Evolutionary conservation across 2,797 vertebrate genomes (phyloP).

Genomic region (Cynodonichthys magdalenae): DNA sequence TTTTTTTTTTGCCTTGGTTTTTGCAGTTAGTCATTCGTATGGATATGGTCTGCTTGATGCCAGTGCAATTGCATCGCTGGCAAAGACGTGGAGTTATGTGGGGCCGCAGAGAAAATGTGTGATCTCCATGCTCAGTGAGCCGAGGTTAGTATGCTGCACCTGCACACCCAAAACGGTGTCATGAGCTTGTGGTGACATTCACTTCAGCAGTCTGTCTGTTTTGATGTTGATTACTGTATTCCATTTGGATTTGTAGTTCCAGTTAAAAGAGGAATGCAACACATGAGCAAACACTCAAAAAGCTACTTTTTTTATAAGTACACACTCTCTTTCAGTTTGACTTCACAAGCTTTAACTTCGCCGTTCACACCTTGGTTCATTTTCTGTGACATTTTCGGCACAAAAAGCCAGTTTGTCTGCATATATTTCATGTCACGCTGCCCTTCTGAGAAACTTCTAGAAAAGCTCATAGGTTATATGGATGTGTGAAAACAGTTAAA

Average conservation of each 20-base stretch:
- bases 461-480: background rate
- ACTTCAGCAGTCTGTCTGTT: background rate
- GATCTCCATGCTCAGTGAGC: conserved; percentile 87
- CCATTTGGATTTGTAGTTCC: background rate
- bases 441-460: background rate
- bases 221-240: background rate
- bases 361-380: background rate
- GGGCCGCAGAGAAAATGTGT: conserved; percentile 91
- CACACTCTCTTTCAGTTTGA: background rate
- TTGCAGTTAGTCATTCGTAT: conserved; percentile 95
- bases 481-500: background rate
- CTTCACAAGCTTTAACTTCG: background rate
- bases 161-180: background rate
- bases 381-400: background rate
- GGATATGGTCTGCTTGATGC: conserved; percentile 96
- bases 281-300: background rate
- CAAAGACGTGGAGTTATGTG: conserved; percentile 91
- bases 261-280: background rate
- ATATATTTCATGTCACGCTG: background rate
- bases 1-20: conserved; percentile 24
- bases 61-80: conserved; percentile 88
- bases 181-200: background rate
- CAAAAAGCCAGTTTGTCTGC: background rate
- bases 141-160: conserved; percentile 82
- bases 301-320: too few species aligned